Evolutionary conservation across 2,113 vertebrate species (phyloP).

Genomic region (Cisticola juncidis): DNA sequence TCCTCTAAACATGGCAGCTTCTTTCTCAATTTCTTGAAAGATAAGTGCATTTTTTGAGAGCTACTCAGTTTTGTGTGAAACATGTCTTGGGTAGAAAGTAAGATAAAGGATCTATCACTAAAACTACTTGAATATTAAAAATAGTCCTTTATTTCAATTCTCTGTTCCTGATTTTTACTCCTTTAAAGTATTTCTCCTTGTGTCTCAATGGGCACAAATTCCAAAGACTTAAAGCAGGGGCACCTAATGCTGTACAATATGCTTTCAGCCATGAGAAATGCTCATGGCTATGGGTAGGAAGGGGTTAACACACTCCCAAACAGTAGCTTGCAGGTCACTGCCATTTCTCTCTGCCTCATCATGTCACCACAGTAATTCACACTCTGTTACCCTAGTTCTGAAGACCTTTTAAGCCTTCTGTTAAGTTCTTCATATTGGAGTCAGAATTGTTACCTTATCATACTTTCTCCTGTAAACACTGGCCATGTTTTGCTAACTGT

Average conservation of each 20-base stretch:
- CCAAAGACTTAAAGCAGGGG: neutral
- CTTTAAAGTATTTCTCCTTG: neutral
- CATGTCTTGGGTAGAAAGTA: neutral
- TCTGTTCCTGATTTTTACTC: neutral
- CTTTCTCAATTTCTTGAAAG: neutral
- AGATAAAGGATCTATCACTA: neutral
- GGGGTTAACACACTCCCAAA: neutral
- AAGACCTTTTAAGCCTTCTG: too few species aligned
- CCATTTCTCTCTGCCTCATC: neutral
- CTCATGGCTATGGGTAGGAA: neutral
- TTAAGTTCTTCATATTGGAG: too few species aligned
- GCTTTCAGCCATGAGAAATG: neutral
- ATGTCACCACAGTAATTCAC: conserved; percentile 19
- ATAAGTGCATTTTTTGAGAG: neutral
- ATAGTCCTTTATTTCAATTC: neutral
- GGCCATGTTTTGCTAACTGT: too few species aligned
- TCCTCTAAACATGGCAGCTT: neutral
- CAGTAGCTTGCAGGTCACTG: conserved; percentile 6
- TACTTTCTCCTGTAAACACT: too few species aligned
- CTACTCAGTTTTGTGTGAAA: neutral
- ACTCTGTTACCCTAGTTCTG: too few species aligned
- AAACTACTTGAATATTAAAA: neutral
- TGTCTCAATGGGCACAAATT: neutral
- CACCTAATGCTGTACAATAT: too few species aligned
- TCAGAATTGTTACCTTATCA: too few species aligned